Conservation (phyloP, 2,113 vertebrate genomes). For the Thunnus thynnus region DNA sequence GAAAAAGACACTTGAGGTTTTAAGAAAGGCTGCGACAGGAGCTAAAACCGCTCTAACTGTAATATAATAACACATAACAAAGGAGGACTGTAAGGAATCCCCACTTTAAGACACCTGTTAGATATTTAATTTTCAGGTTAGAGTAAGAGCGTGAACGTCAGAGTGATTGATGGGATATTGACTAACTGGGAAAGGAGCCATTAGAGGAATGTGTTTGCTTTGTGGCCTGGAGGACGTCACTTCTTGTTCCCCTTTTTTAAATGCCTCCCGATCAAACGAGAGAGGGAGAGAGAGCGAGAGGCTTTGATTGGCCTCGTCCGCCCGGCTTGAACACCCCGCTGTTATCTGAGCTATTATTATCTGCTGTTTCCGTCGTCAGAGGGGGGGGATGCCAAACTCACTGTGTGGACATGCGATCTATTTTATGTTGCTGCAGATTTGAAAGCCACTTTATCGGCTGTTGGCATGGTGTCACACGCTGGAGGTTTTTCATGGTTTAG, state of each 20-base stretch:
- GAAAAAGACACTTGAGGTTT: too few relatives aligned
- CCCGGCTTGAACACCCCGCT: constrained; percentile 14
- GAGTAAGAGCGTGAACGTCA: too few relatives aligned
- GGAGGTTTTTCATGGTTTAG: background rate
- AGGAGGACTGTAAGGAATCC: too few relatives aligned
- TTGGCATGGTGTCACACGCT: background rate
- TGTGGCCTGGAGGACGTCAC: background rate
- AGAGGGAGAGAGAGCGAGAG: background rate
- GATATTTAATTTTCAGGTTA: too few relatives aligned
- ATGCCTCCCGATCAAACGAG: constrained; percentile 16
- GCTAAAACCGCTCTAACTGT: too few relatives aligned
- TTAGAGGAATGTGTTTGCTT: too few relatives aligned
- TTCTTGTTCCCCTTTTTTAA: background rate
- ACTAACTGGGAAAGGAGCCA: too few relatives aligned
- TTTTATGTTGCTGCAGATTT: constrained; percentile 9
- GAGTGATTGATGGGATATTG: too few relatives aligned
- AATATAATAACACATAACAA: too few relatives aligned
- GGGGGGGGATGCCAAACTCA: background rate
- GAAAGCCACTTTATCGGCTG: constrained; percentile 24
- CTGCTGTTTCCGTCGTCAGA: constrained; percentile 20
- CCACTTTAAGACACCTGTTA: too few relatives aligned
- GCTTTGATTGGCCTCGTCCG: constrained; percentile 24
- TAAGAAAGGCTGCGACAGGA: too few relatives aligned
- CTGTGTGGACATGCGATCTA: background rate
- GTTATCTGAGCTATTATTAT: constrained; percentile 54